Conservation (phyloP, 2,797 vertebrate species). For the Silurus lanzhouensis region DNA sequence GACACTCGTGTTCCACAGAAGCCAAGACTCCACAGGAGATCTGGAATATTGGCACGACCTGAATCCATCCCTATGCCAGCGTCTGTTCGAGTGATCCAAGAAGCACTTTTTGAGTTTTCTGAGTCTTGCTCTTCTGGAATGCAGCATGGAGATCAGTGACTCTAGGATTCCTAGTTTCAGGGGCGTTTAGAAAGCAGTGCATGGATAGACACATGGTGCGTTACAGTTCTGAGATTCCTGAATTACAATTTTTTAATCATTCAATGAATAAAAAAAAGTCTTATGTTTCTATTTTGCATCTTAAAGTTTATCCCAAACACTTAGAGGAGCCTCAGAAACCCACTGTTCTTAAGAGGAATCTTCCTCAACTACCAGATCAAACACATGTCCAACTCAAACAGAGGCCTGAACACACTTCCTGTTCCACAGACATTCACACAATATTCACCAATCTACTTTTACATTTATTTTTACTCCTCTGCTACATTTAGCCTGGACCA, state of each 20-base stretch:
- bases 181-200: neutral
- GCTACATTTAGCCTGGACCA: neutral
- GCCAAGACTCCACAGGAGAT: constrained; percentile 15
- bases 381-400: neutral
- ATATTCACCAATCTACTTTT: constrained; percentile 2
- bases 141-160: neutral
- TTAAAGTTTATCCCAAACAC: neutral
- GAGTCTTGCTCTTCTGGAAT: neutral
- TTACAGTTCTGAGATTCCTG: neutral
- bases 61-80: neutral
- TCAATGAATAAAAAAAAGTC: neutral
- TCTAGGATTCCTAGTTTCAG: neutral
- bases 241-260: neutral
- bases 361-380: neutral
- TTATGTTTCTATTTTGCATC: neutral
- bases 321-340: neutral
- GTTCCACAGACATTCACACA: neutral
- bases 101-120: neutral
- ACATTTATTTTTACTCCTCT: constrained; percentile 1
- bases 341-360: neutral
- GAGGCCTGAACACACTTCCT: neutral
- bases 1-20: neutral
- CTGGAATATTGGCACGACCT: neutral
- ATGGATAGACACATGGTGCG: too few relatives aligned
- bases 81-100: neutral